A percentile compares a stretch with the other conserved stretches of the same genome.
Evolutionary conservation across 2,113 vertebrate genomes (phyloP).

Genomic region (Hippocampus mohnikei): DNA sequence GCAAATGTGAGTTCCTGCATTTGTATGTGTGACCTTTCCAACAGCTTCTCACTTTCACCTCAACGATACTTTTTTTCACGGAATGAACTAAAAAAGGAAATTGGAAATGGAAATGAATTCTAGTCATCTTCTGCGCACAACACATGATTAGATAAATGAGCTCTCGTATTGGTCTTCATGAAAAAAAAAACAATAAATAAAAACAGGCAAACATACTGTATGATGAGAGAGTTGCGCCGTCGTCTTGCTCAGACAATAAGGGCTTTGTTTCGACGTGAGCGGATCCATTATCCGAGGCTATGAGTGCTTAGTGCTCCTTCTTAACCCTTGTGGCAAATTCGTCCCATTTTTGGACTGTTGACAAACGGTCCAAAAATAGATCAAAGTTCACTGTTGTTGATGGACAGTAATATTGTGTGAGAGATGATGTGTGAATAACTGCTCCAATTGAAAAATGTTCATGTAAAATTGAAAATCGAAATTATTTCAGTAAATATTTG

Average conservation of each 20-base stretch:
- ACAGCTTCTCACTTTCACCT: constrained; percentile 22
- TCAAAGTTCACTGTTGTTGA: too few species aligned
- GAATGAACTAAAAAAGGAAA: not conserved
- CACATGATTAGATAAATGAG: not conserved
- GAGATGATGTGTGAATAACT: too few species aligned
- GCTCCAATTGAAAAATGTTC: too few species aligned
- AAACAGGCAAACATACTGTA: not conserved
- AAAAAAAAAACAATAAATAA: not conserved
- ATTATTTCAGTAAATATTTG: too few species aligned
- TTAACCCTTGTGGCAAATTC: too few species aligned
- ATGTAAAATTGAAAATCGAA: too few species aligned
- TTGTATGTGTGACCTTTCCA: constrained; percentile 39
- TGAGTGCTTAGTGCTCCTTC: not conserved
- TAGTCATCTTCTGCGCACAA: not conserved
- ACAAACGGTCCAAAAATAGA: too few species aligned
- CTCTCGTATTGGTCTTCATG: not conserved
- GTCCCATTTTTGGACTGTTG: too few species aligned
- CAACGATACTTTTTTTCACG: constrained; percentile 1
- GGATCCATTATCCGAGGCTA: not conserved
- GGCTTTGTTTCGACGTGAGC: not conserved
- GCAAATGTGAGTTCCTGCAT: not conserved
- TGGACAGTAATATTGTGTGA: too few species aligned
- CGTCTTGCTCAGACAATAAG: not conserved
- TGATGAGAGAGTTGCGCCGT: not conserved
- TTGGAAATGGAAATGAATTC: not conserved